Percentiles rank a stretch among this genome's conserved stretches.
These are phyloP conservation scores for Pseudobourletiella spinata DNA, from an alignment of 1,140 invertebrate species.

Conservation along the genomic window DNA sequence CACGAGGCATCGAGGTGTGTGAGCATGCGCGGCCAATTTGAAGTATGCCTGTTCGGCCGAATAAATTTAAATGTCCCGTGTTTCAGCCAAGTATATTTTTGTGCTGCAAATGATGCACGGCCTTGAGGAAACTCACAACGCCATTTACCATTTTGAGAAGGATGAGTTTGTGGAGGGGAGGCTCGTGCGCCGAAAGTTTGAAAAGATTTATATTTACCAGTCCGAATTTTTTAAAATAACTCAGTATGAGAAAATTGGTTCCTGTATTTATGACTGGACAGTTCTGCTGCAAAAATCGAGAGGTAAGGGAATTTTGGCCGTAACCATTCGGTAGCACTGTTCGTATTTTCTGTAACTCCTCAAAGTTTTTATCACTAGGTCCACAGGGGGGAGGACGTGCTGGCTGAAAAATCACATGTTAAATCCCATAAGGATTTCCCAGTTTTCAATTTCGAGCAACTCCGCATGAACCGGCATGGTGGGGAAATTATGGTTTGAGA, in stretches of 20 bases:
- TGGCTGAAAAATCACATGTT: no score
- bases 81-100: slow-evolving; percentile 1
- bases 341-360: no score
- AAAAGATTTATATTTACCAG: slow-evolving; percentile 2
- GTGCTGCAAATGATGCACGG: neutral
- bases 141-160: neutral
- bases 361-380: no score
- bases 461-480: no score
- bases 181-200: neutral
- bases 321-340: neutral
- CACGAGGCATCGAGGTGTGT: neutral
- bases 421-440: no score
- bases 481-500: no score
- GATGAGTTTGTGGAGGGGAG: neutral
- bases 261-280: neutral
- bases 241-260: neutral
- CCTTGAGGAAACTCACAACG: neutral
- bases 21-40: no score
- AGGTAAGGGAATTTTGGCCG: neutral
- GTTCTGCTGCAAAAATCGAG: neutral
- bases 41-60: no score
- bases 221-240: neutral
- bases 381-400: no score
- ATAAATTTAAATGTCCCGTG: no score
- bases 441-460: no score